These are phyloP conservation scores for Gambelia wislizenii DNA, from an alignment of 2,797 vertebrate species.

Conservation along the genomic window DNA sequence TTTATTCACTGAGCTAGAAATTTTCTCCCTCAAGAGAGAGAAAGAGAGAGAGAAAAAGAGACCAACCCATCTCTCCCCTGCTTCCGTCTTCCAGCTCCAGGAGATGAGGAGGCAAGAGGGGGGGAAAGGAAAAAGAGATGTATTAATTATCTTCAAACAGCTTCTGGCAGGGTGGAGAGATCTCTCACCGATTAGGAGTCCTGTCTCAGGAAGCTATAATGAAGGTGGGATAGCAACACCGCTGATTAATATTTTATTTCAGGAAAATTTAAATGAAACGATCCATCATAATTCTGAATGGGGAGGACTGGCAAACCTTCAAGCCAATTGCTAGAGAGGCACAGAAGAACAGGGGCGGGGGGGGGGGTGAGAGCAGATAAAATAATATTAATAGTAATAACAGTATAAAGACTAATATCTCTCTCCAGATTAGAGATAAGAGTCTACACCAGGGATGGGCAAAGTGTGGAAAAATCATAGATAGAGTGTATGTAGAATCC, in stretches of 20 bases:
- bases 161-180: slow-evolving; percentile 49
- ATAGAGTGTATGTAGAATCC: no score
- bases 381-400: background rate
- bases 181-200: slow-evolving; percentile 56
- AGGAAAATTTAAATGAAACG: slow-evolving; percentile 65
- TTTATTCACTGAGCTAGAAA: slow-evolving; percentile 2
- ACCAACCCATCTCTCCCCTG: no score
- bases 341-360: background rate
- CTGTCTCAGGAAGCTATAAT: slow-evolving; percentile 66
- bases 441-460: no score
- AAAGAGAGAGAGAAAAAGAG: no score
- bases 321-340: slow-evolving; percentile 26
- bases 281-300: slow-evolving; percentile 67
- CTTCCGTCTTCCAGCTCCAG: background rate
- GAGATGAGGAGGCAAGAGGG: background rate
- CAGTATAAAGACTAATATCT: no score
- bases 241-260: slow-evolving; percentile 70
- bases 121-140: slow-evolving; percentile 24
- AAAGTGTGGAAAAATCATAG: no score
- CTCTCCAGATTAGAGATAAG: background rate
- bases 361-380: fast-evolving
- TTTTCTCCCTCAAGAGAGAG: fast-evolving
- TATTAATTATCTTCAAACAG: slow-evolving; percentile 54
- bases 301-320: slow-evolving; percentile 47
- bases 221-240: slow-evolving; percentile 66